Conservation (phyloP, 2,113 vertebrate genomes). For the Leptosomus discolor region DNA sequence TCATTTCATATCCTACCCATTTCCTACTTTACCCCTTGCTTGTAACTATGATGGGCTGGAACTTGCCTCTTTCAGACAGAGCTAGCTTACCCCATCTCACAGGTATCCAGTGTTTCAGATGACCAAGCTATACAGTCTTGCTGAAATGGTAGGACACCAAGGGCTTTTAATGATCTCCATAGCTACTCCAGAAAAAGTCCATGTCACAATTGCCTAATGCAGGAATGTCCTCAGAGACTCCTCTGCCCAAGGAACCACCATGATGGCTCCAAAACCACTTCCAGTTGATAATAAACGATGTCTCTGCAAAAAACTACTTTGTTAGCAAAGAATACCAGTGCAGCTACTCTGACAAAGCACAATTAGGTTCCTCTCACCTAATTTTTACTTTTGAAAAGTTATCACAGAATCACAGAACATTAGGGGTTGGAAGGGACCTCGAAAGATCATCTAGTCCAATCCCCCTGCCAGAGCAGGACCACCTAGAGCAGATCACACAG, state of each 20-base stretch:
- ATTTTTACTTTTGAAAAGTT: not conserved
- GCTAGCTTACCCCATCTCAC: rapidly evolving
- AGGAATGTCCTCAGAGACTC: not conserved
- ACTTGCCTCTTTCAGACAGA: not conserved
- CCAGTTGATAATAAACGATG: not conserved
- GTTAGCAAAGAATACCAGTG: too few species aligned
- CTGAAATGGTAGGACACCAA: not conserved
- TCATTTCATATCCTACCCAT: too few species aligned
- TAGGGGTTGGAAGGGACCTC: too few species aligned
- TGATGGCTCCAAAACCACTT: not conserved
- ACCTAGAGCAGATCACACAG: too few species aligned
- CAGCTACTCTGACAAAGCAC: not conserved
- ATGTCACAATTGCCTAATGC: not conserved
- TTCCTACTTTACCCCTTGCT: not conserved
- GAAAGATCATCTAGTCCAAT: too few species aligned
- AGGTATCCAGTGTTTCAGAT: rapidly evolving
- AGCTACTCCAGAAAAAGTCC: not conserved
- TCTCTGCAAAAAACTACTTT: not conserved
- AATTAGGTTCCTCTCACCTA: not conserved
- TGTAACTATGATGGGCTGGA: not conserved
- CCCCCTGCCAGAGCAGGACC: too few species aligned
- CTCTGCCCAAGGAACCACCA: not conserved
- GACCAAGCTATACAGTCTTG: not conserved
- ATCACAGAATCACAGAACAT: too few species aligned
- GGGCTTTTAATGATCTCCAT: not conserved